Base-by-base conservation (phyloP, 2,797 vertebrate species). In the Enoplosus armatus region DNA sequence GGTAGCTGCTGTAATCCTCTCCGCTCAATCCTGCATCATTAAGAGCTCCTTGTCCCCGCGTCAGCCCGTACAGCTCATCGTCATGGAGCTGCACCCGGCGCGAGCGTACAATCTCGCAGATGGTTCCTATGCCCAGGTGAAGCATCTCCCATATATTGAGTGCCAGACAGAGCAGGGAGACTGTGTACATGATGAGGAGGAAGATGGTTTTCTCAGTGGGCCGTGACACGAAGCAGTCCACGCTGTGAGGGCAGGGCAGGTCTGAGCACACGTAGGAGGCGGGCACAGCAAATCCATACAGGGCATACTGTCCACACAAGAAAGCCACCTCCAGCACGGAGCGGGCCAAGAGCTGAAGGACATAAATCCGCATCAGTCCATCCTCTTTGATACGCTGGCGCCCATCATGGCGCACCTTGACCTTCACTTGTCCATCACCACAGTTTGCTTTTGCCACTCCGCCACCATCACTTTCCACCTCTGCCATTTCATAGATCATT, bases 131-230 rank as follows among this genome's bases (percentile, higher is more conserved):
- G 0, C 97, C 98, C 86, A 99, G 84, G 81, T 99, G 97, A n/a
- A 98, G 95, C 96, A 99, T 97, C 91, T 99, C 98, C 97, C 97
- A 98, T 63, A 99, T 75, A 33, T 98, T 97, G 75, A 99, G 93
- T 5, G 94, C 84, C 54, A 99, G 92, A 84, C 97, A 99, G 69
- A 99, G 95, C 85, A 96, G 84, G 33, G 97, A 97, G 60, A 99
- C 97, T 0, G 94, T 95, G 0, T 99, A 99, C 98, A 99, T 99
- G 86, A 99, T 97, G 69, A 97, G 92, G 66, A 99, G 96, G 84
- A 99, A 99, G 83, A 98, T 97, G 29, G 97, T 98, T 93, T 99
- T 99, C 92, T 99, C 98, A 0, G 98, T 98, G 0, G 98, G 97
- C 18, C 98, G 94, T 1, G 98, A 98, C 85, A 99, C 96, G 75